Evolutionary conservation across 1,140 invertebrate genomes (phyloP), one percentile per base, ranked within the genome.

Genomic region (Zaprionus taronus): DNA sequence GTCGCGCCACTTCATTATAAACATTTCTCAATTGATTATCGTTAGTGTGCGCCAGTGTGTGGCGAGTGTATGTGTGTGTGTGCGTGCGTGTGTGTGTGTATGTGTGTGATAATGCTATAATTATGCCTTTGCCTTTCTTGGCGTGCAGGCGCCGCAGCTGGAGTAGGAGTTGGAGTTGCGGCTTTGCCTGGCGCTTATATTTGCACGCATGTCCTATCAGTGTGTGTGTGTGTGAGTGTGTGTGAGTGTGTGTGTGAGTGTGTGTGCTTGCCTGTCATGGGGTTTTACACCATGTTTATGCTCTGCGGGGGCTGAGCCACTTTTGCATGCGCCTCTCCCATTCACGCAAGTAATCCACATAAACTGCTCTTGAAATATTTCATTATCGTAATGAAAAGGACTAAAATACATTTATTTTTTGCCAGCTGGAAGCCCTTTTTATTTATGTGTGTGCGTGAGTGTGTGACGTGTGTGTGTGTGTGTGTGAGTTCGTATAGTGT

Each of bases 1-100:
- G 74, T 72, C 65, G 85, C 78, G 56, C 84, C 84, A 89, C 84
- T 87, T 87, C 84, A 89, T 87, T 87, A 89, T 87, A 89, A 83
- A 89, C 84, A 89, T 89, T 87, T 87, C 84, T 87, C 84, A 87
- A 87, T 87, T 87, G 84, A 87, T 87, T 89, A 87, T 87, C 84
- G 84, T 89, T 89, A 89, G 81, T 75, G 87, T 75, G 49, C 62
- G 56, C 68, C 56, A 28, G 24, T 36, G 24, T 36, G 36, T 24
- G 63, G 63, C 15, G 20, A 47, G 49, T 31, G 17, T 26, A 31
- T 68, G 51, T 53, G 44, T 51, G 17, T 26, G 38, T 68, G 51
- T 53, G 61, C 47, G 64, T 64, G 72, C 62, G 24, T 34, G 36
- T 26, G 47, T 51, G 47, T 47, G 77, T 26, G 47, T 51, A 38